phyloP scores from a whole-genome alignment of 1,140 invertebrate species.

The Ridgeia piscesae region DNA sequence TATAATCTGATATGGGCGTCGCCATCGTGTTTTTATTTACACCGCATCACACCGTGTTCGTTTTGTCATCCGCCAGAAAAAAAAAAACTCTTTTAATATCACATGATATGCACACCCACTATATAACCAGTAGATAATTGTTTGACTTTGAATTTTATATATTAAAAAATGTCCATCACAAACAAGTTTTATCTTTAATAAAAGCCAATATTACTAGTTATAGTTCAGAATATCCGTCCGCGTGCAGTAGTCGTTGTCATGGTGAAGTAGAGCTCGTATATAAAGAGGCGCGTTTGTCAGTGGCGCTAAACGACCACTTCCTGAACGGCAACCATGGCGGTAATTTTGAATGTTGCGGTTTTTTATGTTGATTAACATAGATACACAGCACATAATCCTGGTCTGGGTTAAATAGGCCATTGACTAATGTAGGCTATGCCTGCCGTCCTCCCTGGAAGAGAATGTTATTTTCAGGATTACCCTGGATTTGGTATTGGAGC shows the following conservation, averaged over 20 bases:
- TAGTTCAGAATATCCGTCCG: background rate
- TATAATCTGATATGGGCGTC: background rate
- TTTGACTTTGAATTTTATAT: no score
- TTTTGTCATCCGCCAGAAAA: background rate
- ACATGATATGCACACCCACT: background rate
- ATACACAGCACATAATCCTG: background rate
- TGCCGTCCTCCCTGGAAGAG: no score
- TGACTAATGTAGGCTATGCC: no score
- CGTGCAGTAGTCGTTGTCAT: background rate
- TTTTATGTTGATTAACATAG: background rate
- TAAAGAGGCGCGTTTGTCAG: background rate
- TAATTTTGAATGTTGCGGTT: background rate
- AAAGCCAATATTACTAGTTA: background rate
- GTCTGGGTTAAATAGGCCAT: no score
- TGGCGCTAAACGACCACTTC: background rate
- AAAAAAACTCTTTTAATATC: background rate
- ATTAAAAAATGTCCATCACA: background rate
- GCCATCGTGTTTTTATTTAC: background rate
- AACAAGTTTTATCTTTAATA: background rate
- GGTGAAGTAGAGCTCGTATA: background rate
- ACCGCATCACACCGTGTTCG: background rate
- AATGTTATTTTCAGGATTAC: no score
- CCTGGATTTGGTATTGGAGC: no score
- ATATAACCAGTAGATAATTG: background rate
- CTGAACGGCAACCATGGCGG: background rate